These are phyloP conservation scores for Coptotermes formosanus DNA, from an alignment of 1,140 invertebrate species.

Conservation along the genomic window DNA sequence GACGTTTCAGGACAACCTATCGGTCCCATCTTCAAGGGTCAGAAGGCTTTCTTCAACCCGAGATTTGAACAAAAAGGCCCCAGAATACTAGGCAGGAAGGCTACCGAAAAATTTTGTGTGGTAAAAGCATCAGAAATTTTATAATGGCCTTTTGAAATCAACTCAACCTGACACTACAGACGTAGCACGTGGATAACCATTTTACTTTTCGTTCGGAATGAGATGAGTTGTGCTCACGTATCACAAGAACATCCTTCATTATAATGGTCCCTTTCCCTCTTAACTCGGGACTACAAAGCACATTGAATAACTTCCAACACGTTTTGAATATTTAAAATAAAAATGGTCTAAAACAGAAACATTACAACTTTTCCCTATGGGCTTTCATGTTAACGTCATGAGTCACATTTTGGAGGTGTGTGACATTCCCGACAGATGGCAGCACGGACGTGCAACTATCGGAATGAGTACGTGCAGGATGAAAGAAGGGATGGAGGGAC, in stretches of 20 bases:
- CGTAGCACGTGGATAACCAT: too few species aligned
- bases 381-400: background rate
- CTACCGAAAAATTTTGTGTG: too few species aligned
- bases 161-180: too few species aligned
- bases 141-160: too few species aligned
- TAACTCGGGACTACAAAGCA: background rate
- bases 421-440: constrained; percentile 9
- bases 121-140: too few species aligned
- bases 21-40: too few species aligned
- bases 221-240: background rate
- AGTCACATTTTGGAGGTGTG: background rate
- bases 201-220: too few species aligned
- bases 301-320: background rate
- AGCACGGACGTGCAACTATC: background rate
- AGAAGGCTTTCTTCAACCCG: too few species aligned
- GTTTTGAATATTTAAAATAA: constrained; percentile 18
- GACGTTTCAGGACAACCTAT: too few species aligned
- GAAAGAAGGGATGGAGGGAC: background rate
- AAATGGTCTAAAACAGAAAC: background rate
- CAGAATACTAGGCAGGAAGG: too few species aligned
- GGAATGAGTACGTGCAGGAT: background rate
- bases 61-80: too few species aligned
- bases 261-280: background rate
- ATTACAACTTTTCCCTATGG: constrained; percentile 9
- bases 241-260: background rate